Conservation (phyloP, 2,888 invertebrate genomes). For the Macaria liturata region DNA sequence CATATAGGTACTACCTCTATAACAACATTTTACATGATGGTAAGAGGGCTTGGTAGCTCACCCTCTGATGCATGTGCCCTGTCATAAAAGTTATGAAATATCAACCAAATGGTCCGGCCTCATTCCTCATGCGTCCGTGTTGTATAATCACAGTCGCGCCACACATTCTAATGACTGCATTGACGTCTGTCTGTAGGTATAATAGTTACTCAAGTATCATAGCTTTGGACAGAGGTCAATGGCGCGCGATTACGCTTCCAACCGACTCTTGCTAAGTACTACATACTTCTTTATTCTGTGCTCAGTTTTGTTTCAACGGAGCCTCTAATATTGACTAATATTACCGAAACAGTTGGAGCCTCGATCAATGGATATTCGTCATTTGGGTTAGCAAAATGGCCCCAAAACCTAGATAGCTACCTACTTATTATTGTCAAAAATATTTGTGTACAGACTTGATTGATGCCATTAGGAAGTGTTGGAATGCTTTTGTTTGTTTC, state of each 20-base stretch:
- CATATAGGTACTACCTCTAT: too few relatives aligned
- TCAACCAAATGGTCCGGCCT: slow-evolving; percentile 50
- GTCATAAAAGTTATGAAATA: slow-evolving; percentile 58
- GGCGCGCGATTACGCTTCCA: slow-evolving; percentile 38
- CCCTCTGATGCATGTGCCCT: too few relatives aligned
- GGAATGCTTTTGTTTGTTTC: slow-evolving; percentile 1
- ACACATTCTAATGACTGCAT: slow-evolving; percentile 54
- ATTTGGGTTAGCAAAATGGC: slow-evolving; percentile 14
- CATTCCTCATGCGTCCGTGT: slow-evolving; percentile 57
- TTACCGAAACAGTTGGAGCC: slow-evolving; percentile 12
- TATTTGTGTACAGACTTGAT: slow-evolving; percentile 11
- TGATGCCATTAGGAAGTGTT: background rate
- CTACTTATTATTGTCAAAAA: slow-evolving; percentile 7
- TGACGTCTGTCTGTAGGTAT: slow-evolving; percentile 41
- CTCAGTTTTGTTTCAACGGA: slow-evolving; percentile 18
- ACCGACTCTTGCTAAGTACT: too few relatives aligned
- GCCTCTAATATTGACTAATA: slow-evolving; percentile 1
- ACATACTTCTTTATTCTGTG: too few relatives aligned
- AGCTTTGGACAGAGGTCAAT: slow-evolving; percentile 57
- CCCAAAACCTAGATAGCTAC: slow-evolving; percentile 15
- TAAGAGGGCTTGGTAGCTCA: too few relatives aligned
- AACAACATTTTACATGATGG: too few relatives aligned
- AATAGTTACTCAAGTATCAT: slow-evolving; percentile 51
- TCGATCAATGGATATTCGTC: slow-evolving; percentile 17
- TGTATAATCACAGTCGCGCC: slow-evolving; percentile 53